Base-by-base conservation (phyloP, 2,888 invertebrate species). In the Cryptocheilus praepositus region DNA sequence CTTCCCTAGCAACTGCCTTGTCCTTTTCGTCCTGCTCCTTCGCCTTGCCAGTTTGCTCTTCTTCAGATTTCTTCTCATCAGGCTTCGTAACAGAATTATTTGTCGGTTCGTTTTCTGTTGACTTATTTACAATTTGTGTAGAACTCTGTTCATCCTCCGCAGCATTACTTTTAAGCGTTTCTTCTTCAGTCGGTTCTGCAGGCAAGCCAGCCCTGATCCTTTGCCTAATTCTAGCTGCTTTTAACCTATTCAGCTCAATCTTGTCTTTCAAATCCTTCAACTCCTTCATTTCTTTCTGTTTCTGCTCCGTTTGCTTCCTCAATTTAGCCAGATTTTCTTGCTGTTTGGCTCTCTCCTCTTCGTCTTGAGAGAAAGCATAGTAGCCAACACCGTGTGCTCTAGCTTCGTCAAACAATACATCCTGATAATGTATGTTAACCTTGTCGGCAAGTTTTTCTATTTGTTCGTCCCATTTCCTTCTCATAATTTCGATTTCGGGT, bases 381-480 rank as follows among this genome's bases (percentile, higher is more conserved):
- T 96, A 98, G 4, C 96, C 96, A 18, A 96, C 96, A 83, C 98
- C 98, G 85, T 98, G 98, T 13, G 94, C 92, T 70, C 98, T 92
- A 0, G 97, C 96, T 93, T 98, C 98, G 89, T 96, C 95, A 89
- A 95, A 97, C 64, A 96, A 91, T 60, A 98, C 91, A 90, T 98
- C 97, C 89, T 97, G 95, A 86, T 98, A 98, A 89, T 98, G 98
- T 59, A 96, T 92, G 89, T 95, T 91, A 67, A 92, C 90, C 88
- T 96, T 94, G 3, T 93, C 91, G 0, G 92, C 86, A 60, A 96
- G 89, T 82, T 94, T 93, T 56, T 90, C 91, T 83, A 95, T 96
- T 82, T 97, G 95, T 73, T 94, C 91, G 82, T 97, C 96, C 98
- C 98, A 98, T 86, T 96, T 94, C 74, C 93, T 91, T 55, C 96